Base-by-base conservation (phyloP, 2,113 vertebrate species). In the Carollia perspicillata region DNA sequence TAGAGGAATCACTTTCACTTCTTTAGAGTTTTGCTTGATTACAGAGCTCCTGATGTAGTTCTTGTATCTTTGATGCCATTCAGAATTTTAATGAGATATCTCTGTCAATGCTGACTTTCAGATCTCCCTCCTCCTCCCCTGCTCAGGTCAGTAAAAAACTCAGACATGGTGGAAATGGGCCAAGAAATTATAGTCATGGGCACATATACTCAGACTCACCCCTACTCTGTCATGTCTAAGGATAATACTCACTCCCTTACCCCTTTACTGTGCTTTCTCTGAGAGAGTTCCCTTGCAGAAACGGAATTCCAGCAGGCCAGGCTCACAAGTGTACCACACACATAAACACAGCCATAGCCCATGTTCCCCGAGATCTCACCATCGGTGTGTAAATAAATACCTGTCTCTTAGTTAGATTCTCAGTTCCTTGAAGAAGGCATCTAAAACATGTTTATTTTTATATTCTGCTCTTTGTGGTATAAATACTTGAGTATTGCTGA, bases 61-160 rank as follows among this genome's bases (percentile, higher is more conserved):
- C 55, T 69, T 74, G 0, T 40, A 44, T 58, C 44, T 79, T 86
- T 75, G 8, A 84, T 40, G 7, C 72, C 83, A 89, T 65, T 60
- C 14, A 91, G 26, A 11, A 6, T 78, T 93, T 96, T 66, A 71
- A 79, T 94, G 55, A 89, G 96, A 80, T 81, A 60, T 55, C 35
- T 86, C 7, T 71, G 37, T 83, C 30, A 89, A 0, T 58, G 95
- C 94, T 75, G 53, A 93, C 51, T 89, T 94, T 58, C 1, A 69
- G 30, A 17, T 89, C 2, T 20, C 8, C 22, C 66, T 93, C 49
- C 23, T 89, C 20, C 7, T 68, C 74, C 35, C 20, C 55, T 88
- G 30, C 51, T 80, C 35, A 72, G 13, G 5, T 86, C 77, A 58
- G 17, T n/a, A 84, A 78, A 13, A 78, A 6, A 40, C 17, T 92